Base-by-base conservation (phyloP, 2,888 invertebrate genomes). In the Podabrus alpinus region DNA sequence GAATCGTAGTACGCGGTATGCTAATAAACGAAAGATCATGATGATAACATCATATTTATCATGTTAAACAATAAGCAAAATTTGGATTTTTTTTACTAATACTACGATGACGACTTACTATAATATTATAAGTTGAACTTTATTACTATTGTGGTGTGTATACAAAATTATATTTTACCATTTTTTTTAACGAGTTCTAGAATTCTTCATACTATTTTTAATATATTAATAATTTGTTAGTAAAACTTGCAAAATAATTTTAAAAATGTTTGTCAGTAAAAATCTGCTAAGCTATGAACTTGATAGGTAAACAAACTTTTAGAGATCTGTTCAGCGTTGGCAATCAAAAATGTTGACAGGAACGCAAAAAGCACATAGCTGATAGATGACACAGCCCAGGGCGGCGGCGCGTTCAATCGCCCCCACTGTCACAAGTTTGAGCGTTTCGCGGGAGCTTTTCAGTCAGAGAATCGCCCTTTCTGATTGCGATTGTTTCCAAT, bases 291-390 rank as follows among this genome's bases (percentile, higher is more conserved):
- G 69, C 64, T 66, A 69, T 68, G 66, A 69, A 72, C 69, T 64
- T 70, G 69, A 70, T 70, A 73, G 69, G 75, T 60, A 73, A 73
- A 76, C 68, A 72, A 66, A 76, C 69, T 73, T 70, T 45, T 66
- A 66, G 66, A 70, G 79, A 79, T 81, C 79, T 79, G 81, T 77
- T 81, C 80, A 77, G 81, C 81, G 83, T 84, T 82, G 81, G 83
- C 84, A 83, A 85, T 84, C 83, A 83, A 84, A 85, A 85, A 85
- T 84, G 84, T 84, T 85, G 84, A 84, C 85, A 82, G 81, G 80
- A 80, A 82, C 82, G 83, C 83, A 83, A 85, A 84, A 85, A 84
- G 81, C 81, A 81, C 79, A 78, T 73, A 79, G 77, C 81, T 85
- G 84, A 85, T 85, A 81, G 84, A 85, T 84, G 84, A 81, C 80